phyloP scores from a whole-genome alignment of 2,797 vertebrate genomes.

The Mareca penelope region DNA sequence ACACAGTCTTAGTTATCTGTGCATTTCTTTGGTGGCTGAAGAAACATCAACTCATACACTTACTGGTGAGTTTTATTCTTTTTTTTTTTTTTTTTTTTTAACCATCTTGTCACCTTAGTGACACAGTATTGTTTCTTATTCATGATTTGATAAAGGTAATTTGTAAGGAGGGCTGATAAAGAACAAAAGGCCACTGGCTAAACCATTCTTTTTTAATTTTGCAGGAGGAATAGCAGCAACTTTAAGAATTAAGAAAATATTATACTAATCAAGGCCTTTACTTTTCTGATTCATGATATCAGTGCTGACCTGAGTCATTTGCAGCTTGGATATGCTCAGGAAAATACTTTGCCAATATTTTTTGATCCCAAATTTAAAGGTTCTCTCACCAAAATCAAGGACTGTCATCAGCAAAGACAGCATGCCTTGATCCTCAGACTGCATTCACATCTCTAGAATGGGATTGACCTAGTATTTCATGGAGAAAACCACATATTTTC shows the following conservation, averaged over 20 bases:
- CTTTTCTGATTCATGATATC: background rate
- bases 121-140: background rate
- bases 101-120: background rate
- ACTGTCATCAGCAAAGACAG: background rate
- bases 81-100: too few species aligned
- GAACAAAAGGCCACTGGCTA: background rate
- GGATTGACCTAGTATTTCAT: background rate
- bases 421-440: background rate
- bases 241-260: background rate
- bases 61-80: background rate
- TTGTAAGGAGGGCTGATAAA: background rate
- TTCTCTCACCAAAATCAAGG: background rate
- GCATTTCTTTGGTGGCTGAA: background rate
- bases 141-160: background rate
- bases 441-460: background rate
- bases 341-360: background rate
- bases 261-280: background rate
- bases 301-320: background rate
- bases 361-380: background rate
- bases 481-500: background rate
- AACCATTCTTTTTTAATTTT: background rate
- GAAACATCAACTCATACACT: background rate
- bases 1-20: background rate
- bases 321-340: background rate
- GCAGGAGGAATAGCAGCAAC: background rate